Conservation (phyloP, 1,140 invertebrate species). For the Hylaeus anthracinus region DNA sequence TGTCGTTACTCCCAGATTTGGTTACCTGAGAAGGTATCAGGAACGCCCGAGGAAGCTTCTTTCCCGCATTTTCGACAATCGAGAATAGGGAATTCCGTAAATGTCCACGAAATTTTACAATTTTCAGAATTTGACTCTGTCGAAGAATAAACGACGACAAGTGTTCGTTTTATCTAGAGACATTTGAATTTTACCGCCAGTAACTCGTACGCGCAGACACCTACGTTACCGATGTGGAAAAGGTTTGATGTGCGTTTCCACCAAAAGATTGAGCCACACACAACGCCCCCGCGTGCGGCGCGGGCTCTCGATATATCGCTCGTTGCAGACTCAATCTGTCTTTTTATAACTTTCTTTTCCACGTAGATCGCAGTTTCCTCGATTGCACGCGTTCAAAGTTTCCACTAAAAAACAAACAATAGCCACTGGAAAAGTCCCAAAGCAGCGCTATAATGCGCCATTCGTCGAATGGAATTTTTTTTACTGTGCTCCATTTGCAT, state of each 20-base stretch:
- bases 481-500: not conserved
- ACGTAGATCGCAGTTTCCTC: not conserved
- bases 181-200: constrained; percentile 41
- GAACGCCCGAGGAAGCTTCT: not conserved
- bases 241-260: constrained; percentile 47
- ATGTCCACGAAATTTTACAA: no score
- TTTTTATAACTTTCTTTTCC: not conserved
- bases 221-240: constrained; percentile 68
- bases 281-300: constrained; percentile 20
- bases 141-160: not conserved
- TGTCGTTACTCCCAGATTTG: not conserved
- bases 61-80: not conserved
- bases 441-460: not conserved
- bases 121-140: no score
- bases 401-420: not conserved
- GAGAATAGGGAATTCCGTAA: no score
- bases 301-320: constrained; percentile 5
- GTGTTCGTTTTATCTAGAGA: not conserved
- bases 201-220: constrained; percentile 16
- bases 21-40: not conserved
- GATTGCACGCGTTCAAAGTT: not conserved
- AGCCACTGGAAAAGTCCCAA: not conserved
- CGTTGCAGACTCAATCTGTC: not conserved
- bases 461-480: not conserved
- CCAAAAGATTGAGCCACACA: constrained; percentile 76